Conservation (phyloP, 2,888 invertebrate species). For the Embidobia sp. region DNA sequence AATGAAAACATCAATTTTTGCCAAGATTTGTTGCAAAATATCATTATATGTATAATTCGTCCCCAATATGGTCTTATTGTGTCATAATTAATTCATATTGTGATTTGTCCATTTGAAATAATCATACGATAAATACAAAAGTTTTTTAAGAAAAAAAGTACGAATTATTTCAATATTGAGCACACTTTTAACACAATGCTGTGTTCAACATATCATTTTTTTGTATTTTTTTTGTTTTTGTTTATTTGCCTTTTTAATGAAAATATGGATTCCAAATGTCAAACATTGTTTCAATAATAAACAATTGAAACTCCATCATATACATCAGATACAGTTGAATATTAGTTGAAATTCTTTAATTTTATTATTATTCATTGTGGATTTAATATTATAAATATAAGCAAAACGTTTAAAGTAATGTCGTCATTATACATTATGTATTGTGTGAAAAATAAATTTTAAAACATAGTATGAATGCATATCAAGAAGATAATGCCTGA, state of each 20-base stretch:
- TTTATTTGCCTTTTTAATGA: too few relatives aligned
- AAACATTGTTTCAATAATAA: background rate
- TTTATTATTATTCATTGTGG: constrained; percentile 44
- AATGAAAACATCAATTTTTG: constrained; percentile 21
- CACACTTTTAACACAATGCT: too few relatives aligned
- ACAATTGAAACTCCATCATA: constrained; percentile 19
- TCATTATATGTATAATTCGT: background rate
- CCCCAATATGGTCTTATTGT: background rate
- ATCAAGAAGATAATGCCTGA: constrained; percentile 5
- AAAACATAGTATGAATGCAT: constrained; percentile 18
- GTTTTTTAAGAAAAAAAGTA: too few relatives aligned
- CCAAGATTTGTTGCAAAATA: constrained; percentile 27
- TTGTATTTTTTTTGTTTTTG: too few relatives aligned
- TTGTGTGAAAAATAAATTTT: constrained; percentile 72
- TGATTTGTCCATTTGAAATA: background rate
- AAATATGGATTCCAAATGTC: too few relatives aligned
- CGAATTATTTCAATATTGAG: too few relatives aligned
- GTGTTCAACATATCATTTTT: too few relatives aligned
- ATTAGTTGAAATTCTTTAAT: constrained; percentile 43
- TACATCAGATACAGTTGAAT: constrained; percentile 40
- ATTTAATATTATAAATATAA: constrained; percentile 47
- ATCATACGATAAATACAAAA: too few relatives aligned
- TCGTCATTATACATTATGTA: constrained; percentile 51
- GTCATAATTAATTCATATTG: background rate
- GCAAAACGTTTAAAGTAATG: constrained; percentile 40